Base-by-base conservation (phyloP, 2,113 vertebrate species). In the Corvus cornix region DNA sequence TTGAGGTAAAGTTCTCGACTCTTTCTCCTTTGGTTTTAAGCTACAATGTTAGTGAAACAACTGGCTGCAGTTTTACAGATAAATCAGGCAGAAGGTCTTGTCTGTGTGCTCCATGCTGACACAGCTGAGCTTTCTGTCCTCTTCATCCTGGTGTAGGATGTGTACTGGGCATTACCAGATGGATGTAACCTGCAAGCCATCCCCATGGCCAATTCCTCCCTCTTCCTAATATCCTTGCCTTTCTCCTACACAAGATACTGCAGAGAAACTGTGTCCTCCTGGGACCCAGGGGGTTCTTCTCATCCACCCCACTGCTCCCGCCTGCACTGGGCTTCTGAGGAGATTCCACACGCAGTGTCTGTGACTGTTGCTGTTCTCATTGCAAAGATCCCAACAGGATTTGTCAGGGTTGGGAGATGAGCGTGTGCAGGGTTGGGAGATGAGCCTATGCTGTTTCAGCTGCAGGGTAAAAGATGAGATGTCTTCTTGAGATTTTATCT, bases 1-100 rank as follows among this genome's bases (percentile, higher is more conserved):
- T 72, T 35, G 94, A 99, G 98, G 99, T 99, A 97, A 86, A 60
- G 27, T 23, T 19, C 24, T 48, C 0, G 0, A 21, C 76, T 63
- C 23, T 30, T 79, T 27, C 39, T 69, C 11, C n/a, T 59, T 78
- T 27, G 33, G 6, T 64, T 84, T 75, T 84, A 63, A 72, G 48
- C 14, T 17, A 30, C 14, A 18, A 0, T 16, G 11, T 52, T n/a
- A 37, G 53, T 60, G 49, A 73, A 84, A 73, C 3, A 26, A 13
- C 24, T 35, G 26, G 22, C 28, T 81, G 23, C 31, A 56, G 31
- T 67, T 92, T 77, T 55, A 30, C 11, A 49, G 79, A 11, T 11
- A 11, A 37, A 62, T 56, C 28, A 16, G 8, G 27, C 41, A 23
- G 60, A 17, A 60, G 18, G 49, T 53, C 43, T 59, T 33, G 26